Percentiles rank a stretch among this genome's conserved stretches.
Evolutionary conservation across 2,888 invertebrate species (phyloP).

Genomic region (Tetranychus truncatus): DNA sequence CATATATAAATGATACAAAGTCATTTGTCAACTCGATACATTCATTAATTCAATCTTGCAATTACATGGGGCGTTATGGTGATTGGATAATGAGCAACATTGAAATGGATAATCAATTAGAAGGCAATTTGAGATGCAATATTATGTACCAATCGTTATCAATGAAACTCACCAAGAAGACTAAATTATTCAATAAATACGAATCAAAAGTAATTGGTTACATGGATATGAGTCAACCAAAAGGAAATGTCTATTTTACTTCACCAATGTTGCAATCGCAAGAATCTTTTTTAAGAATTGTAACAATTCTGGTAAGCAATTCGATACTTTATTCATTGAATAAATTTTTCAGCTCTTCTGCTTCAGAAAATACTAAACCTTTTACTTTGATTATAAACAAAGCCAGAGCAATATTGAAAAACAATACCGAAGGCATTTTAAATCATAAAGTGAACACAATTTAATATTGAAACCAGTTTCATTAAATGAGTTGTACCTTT

Average conservation of each 20-base stretch:
- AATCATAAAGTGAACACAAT: background rate
- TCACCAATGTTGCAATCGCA: background rate
- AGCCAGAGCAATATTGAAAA: no score
- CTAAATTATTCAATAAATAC: background rate
- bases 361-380: no score
- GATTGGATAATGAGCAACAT: background rate
- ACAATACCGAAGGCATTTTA: no score
- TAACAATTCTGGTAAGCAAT: background rate
- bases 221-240: background rate
- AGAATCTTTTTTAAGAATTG: background rate
- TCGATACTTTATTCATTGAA: background rate
- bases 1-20: background rate
- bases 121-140: background rate
- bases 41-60: conserved; percentile 5
- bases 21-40: background rate
- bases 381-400: no score
- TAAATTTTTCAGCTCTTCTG: background rate
- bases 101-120: background rate
- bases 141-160: background rate
- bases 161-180: conserved; percentile 34
- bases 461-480: background rate
- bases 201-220: conserved; percentile 4
- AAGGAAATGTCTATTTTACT: background rate
- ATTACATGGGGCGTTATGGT: background rate
- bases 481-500: background rate